Base-by-base conservation (phyloP, 2,888 invertebrate species). In the Temnothorax ravouxi region DNA sequence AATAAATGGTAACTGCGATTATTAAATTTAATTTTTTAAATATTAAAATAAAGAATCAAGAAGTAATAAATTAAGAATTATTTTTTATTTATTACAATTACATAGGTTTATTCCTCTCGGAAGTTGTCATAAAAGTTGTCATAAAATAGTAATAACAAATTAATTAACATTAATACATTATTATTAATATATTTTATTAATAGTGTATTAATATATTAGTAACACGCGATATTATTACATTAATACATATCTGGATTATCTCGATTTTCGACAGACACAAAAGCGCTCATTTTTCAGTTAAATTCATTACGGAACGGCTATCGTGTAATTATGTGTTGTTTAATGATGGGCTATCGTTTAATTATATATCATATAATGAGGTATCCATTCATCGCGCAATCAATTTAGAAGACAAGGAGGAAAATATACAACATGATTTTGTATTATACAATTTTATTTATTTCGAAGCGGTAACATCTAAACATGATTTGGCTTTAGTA, bases 251-350 rank as follows among this genome's bases (percentile, higher is more conserved):
- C 34, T 34, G 6, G 34, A 34, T 64, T 44, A 47, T 44, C 18
- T n/a, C 29, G 29, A 67, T 67, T 67, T 67, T 67, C 29, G 2
- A 9, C 44, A 3, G 25, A 66, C 9, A 47, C 29, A 67, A 67
- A 47, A 47, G 47, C 29, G 29, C 29, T 29, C 29, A 47, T 29
- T 67, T 47, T 67, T 67, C 29, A 67, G 29, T 47, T 47, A 47
- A 25, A 47, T 67, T 66, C 47, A 47, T 66, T 67, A 67, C 47
- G 47, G 5, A 47, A 25, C 47, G 25, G 9, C 9, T 25, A 67
- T 41, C 41, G 13, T 64, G 15, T 66, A 44, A 66, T 66, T 29
- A 25, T 18, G 11, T 38, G 5, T 64, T 41, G 41, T 64, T 29
- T 29, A 3, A 21, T 41, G 41, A 64, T 64, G 13, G 21, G 21